These are phyloP conservation scores for Lissonota sp. DNA, from an alignment of 2,888 invertebrate genomes.

Conservation along the genomic window DNA sequence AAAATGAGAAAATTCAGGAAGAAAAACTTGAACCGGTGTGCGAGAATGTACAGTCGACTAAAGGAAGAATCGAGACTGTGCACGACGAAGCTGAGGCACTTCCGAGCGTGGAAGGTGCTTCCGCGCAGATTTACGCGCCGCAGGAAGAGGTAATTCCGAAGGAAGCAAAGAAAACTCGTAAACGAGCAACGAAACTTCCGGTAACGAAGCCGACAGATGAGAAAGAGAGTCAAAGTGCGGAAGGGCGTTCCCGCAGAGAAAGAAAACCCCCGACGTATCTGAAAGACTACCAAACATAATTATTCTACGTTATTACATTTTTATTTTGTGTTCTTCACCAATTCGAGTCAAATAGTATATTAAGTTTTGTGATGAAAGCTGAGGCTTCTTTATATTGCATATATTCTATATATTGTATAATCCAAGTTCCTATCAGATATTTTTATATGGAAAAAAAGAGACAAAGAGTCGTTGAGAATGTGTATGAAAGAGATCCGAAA, in stretches of 20 bases:
- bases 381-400: too few relatives aligned
- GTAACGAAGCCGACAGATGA: neutral
- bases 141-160: neutral
- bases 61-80: neutral
- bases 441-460: too few relatives aligned
- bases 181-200: neutral
- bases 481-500: too few relatives aligned
- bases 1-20: neutral
- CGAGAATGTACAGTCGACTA: neutral
- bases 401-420: too few relatives aligned
- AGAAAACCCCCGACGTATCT: constrained; percentile 1
- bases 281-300: neutral
- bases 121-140: neutral
- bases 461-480: too few relatives aligned
- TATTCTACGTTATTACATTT: too few relatives aligned
- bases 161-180: constrained; percentile 4
- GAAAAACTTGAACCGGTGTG: neutral
- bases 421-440: too few relatives aligned
- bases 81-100: neutral
- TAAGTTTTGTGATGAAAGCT: too few relatives aligned
- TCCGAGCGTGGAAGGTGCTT: neutral
- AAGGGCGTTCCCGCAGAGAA: neutral
- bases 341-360: too few relatives aligned
- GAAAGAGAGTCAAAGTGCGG: neutral
- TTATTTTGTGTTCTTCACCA: too few relatives aligned